Percentiles rank a stretch among this genome's conserved stretches.
Conservation (phyloP, 2,113 vertebrate genomes). For the Anhinga rufa region DNA sequence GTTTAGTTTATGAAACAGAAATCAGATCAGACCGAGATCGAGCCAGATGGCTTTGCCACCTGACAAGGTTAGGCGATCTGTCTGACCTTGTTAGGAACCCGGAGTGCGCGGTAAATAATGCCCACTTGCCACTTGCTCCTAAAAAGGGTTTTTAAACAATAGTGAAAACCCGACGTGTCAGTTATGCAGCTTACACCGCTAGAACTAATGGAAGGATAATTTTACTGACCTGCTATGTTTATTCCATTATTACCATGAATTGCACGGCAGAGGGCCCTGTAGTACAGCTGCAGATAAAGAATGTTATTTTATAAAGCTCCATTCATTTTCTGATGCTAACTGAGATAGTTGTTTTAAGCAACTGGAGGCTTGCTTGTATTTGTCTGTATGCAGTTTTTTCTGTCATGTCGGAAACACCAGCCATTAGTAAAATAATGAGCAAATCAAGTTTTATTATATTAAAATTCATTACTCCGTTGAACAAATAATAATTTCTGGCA, state of each 20-base stretch:
- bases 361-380: not conserved
- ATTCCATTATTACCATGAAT: not conserved
- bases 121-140: not conserved
- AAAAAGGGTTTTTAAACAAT: not conserved
- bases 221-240: not conserved
- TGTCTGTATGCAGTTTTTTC: not conserved
- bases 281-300: not conserved
- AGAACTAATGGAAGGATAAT: not conserved
- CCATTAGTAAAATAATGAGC: not conserved
- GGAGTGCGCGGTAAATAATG: not conserved
- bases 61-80: not conserved
- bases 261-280: slow-evolving; percentile 59
- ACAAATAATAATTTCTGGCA: not conserved
- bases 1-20: slow-evolving; percentile 32
- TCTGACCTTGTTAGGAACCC: slow-evolving; percentile 12
- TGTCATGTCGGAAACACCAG: not conserved
- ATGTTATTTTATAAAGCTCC: not conserved
- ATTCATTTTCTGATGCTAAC: not conserved
- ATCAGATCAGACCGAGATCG: not conserved
- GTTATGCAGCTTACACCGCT: not conserved
- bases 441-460: not conserved
- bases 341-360: not conserved
- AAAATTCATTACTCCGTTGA: not conserved
- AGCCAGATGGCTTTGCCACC: not conserved
- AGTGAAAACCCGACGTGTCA: no score